phyloP scores from a whole-genome alignment of 2,113 vertebrate species.

The Antechinus stuartii region DNA sequence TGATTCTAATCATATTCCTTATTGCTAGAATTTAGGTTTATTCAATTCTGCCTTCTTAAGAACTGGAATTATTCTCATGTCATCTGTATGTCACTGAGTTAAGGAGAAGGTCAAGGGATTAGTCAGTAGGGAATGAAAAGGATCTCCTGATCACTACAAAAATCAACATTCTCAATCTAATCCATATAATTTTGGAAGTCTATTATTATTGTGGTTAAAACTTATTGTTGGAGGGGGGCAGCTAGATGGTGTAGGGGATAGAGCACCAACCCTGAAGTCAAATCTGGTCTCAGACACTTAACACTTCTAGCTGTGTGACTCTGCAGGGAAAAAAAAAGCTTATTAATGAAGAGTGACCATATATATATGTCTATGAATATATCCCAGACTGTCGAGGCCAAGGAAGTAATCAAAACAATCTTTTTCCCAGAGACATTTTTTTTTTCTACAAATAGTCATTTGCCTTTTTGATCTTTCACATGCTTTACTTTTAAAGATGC shows the following conservation, averaged over 20 bases:
- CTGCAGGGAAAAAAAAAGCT: not conserved
- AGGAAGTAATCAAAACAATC: not conserved
- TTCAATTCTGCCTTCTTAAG: not conserved
- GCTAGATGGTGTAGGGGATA: too few species aligned
- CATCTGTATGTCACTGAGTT: not conserved
- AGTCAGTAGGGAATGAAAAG: not conserved
- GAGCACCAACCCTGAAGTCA: too few species aligned
- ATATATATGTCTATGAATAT: too few species aligned
- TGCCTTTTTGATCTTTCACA: slow-evolving; percentile 37
- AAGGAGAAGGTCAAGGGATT: not conserved
- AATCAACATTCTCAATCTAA: not conserved
- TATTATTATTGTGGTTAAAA: not conserved
- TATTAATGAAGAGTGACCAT: not conserved
- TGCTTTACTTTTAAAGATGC: not conserved
- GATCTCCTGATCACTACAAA: not conserved
- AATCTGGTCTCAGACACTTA: too few species aligned
- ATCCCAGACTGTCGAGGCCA: not conserved
- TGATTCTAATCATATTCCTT: not conserved
- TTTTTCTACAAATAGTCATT: slow-evolving; percentile 27
- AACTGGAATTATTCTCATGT: not conserved
- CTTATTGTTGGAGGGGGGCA: not conserved
- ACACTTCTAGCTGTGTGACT: too few species aligned
- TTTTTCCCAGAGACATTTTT: not conserved
- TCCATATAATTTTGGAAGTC: not conserved
- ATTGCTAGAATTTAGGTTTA: too few species aligned